Evolutionary conservation across 2,113 vertebrate genomes (phyloP), one percentile per base, ranked within the genome.

Genomic region (Cyprinus carpio): DNA sequence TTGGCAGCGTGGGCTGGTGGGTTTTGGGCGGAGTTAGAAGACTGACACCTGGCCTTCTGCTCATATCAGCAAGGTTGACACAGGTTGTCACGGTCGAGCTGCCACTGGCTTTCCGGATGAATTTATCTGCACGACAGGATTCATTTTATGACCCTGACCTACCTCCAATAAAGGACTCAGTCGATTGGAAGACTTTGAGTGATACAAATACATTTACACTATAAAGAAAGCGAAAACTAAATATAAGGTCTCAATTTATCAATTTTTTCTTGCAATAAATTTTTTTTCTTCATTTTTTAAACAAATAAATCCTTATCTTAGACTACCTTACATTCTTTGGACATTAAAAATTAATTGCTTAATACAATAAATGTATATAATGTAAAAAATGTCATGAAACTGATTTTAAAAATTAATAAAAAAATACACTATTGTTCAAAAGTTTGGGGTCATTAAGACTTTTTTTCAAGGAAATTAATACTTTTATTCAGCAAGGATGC

Each of bases 11-110:
- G 65, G 54, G 67, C 23, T 56, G 64, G n/a, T 76, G 75, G 60
- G 81, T 82, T 83, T 84, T 60, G 81, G 88, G 79, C 37, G 54
- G 76, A 86, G 87, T 82, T 86, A 82, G n/a, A 87, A 37, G 85
- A 82, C 37, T 81, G 86, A 76, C 78, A 83, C 79, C 75, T 81
- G 75, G 29, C 69, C 84, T 81, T 72, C 46, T 23, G 31, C 58
- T 83, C 77, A 43, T 69, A 77, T 43, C 27, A 2, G 34, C 72
- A 46, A 78, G 60, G 65, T 82, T 77, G 83, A 87, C 81, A 49
- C 76, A 69, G 75, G 65, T 80, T 85, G 75, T 54, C 60, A 34
- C 4, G 34, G 31, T 71, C 15, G 9, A 60, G 37, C 58, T 64
- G 37, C n/a, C 12, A 51, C 37, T 29, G 54, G 54, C 60, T 71